phyloP scores from a whole-genome alignment of 2,888 invertebrate genomes.

The Baronia brevicornis region DNA sequence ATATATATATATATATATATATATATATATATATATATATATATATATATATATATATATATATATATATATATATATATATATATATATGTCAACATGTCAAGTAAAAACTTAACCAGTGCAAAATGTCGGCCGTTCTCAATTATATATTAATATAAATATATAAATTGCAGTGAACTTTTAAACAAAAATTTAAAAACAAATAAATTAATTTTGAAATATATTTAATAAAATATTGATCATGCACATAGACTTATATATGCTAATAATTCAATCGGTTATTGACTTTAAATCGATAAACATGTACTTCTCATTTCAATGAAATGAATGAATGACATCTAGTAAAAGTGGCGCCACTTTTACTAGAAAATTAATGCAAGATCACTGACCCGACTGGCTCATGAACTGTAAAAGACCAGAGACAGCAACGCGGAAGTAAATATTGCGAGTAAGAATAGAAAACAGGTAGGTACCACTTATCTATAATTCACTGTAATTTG shows the following conservation, averaged over 20 bases:
- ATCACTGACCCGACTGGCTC: constrained; percentile 19
- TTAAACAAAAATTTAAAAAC: too few species aligned
- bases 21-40: too few species aligned
- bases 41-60: too few species aligned
- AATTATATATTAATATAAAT: too few species aligned
- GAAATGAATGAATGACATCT: not conserved
- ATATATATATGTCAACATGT: constrained; percentile 2
- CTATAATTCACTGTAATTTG: constrained; percentile 7
- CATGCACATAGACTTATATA: not conserved
- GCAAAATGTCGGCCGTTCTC: too few species aligned
- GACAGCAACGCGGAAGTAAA: constrained; percentile 27
- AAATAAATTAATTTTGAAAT: too few species aligned
- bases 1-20: too few species aligned
- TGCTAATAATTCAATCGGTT: too few species aligned
- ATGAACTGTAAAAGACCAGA: constrained; percentile 18
- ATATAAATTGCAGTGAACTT: too few species aligned
- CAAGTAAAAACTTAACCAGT: constrained; percentile 3
- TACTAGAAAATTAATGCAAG: constrained; percentile 14
- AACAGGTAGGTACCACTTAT: constrained; percentile 21
- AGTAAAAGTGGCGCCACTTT: constrained; percentile 5
- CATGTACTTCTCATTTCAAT: not conserved
- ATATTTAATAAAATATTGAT: not conserved
- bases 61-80: too few species aligned
- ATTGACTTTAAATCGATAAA: not conserved
- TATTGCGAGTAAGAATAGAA: constrained; percentile 22